Conservation (phyloP, 2,888 invertebrate species). For the Apantesis nais region DNA sequence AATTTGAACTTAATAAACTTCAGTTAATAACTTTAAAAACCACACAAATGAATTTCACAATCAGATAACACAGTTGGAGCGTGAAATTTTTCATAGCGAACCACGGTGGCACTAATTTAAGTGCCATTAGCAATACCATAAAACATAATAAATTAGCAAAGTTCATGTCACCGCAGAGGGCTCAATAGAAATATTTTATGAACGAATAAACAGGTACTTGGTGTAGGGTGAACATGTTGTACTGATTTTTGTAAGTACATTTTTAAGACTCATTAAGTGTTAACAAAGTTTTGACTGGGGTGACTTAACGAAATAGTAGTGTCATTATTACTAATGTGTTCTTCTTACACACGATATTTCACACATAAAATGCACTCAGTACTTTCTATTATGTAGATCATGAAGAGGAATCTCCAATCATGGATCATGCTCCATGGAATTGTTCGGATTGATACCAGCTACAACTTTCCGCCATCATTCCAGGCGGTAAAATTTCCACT, state of each 20-base stretch:
- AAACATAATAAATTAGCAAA: conserved; percentile 53
- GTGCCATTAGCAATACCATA: conserved; percentile 49
- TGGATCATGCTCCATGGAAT: no score
- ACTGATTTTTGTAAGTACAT: neutral
- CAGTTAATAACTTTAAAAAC: conserved; percentile 17
- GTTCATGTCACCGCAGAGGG: conserved; percentile 33
- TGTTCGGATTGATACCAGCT: no score
- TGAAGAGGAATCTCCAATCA: no score
- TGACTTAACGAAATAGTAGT: no score
- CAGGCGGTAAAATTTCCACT: no score
- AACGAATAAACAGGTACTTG: conserved; percentile 47
- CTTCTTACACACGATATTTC: no score
- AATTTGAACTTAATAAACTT: conserved; percentile 16
- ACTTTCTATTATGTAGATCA: no score
- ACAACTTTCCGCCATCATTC: no score
- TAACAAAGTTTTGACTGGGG: no score
- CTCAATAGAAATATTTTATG: conserved; percentile 49
- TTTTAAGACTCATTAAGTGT: no score
- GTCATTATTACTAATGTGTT: no score
- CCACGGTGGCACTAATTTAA: conserved; percentile 43
- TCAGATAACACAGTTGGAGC: conserved; percentile 33
- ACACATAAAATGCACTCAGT: no score
- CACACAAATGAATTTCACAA: conserved; percentile 31
- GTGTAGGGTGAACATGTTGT: conserved; percentile 34
- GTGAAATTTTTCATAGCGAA: conserved; percentile 41